These are phyloP conservation scores for Siderastrea radians DNA, from an alignment of 92 coral and sea anemone genomes.

Conservation along the genomic window DNA sequence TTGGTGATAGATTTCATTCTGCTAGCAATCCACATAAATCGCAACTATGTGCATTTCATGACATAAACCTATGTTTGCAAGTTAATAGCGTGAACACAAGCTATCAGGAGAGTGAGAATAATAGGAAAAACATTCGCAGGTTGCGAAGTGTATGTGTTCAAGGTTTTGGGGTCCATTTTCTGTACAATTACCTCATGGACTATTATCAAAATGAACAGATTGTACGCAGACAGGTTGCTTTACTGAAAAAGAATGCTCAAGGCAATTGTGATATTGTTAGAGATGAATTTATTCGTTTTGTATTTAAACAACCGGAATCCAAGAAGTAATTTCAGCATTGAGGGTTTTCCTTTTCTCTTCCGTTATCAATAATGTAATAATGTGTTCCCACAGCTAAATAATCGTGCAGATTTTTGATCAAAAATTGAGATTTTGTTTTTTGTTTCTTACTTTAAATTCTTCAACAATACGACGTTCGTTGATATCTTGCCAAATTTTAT, in stretches of 20 bases:
- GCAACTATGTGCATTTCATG: slow-evolving; percentile 58
- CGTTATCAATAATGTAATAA: no score
- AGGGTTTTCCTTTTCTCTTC: no score
- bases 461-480: no score
- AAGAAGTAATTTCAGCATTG: background rate
- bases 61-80: slow-evolving; percentile 53
- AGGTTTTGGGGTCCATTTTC: slow-evolving; percentile 54
- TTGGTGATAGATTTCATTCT: slow-evolving; percentile 69
- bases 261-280: slow-evolving; percentile 11
- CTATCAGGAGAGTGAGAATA: slow-evolving; percentile 64
- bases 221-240: slow-evolving; percentile 37
- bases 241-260: background rate
- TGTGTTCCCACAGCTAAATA: no score
- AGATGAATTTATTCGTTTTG: slow-evolving; percentile 25
- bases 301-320: background rate
- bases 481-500: no score
- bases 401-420: no score
- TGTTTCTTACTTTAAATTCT: no score
- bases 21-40: slow-evolving; percentile 73
- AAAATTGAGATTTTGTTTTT: no score
- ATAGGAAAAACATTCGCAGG: slow-evolving; percentile 48
- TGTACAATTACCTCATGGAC: slow-evolving; percentile 66
- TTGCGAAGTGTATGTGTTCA: slow-evolving; percentile 65
- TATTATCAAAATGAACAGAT: slow-evolving; percentile 59
- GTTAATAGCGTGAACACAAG: slow-evolving; percentile 52